Percentiles rank a stretch among this genome's conserved stretches.
These are phyloP conservation scores for Cremastobaeus sp. DNA, from an alignment of 2,888 invertebrate genomes.

Conservation along the genomic window DNA sequence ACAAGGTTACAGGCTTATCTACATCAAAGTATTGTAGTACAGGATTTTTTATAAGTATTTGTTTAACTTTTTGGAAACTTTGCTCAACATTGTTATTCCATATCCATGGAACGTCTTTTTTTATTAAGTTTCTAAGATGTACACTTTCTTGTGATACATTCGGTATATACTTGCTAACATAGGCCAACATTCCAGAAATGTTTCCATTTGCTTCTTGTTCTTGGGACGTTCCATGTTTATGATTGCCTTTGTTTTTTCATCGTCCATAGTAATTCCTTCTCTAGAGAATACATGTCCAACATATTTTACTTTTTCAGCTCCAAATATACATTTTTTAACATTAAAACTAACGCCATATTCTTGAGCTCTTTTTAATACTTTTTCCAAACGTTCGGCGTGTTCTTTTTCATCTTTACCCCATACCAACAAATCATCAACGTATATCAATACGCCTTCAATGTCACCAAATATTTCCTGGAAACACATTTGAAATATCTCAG, in stretches of 20 bases:
- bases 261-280: conserved; percentile 40
- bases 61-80: conserved; percentile 44
- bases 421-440: conserved; percentile 67
- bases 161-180: conserved; percentile 36
- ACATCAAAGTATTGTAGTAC: conserved; percentile 66
- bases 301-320: conserved; percentile 33
- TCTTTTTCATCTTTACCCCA: conserved; percentile 58
- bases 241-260: conserved; percentile 38
- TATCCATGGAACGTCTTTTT: conserved; percentile 27
- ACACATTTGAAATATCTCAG: conserved; percentile 54
- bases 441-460: conserved; percentile 62
- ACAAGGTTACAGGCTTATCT: conserved; percentile 60
- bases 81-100: conserved; percentile 48
- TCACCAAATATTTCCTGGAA: conserved; percentile 63
- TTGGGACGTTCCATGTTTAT: conserved; percentile 34
- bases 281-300: conserved; percentile 49
- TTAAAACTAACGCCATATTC: conserved; percentile 43
- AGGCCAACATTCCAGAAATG: conserved; percentile 52
- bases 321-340: conserved; percentile 28
- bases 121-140: conserved; percentile 28
- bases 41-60: conserved; percentile 55
- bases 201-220: conserved; percentile 47
- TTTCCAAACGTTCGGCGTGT: conserved; percentile 7
- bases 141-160: conserved; percentile 38
- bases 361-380: conserved; percentile 41